These are phyloP conservation scores for Philaethria dido DNA, from an alignment of 2,888 invertebrate genomes.

Conservation along the genomic window DNA sequence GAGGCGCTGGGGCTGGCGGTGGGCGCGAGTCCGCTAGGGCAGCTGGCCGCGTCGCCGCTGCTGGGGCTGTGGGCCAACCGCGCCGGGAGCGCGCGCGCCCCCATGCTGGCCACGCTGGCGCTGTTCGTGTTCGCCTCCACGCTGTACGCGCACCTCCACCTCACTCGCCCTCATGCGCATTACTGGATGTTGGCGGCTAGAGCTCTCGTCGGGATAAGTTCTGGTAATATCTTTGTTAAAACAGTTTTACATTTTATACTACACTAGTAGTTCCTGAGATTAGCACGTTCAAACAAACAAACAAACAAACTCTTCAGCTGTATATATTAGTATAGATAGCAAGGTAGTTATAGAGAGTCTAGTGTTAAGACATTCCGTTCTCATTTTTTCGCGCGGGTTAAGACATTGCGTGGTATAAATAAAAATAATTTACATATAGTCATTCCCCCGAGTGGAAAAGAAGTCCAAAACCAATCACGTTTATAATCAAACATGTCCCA, in stretches of 20 bases:
- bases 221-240: slow-evolving; percentile 82
- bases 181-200: slow-evolving; percentile 90
- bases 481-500: too few species aligned
- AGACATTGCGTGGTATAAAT: too few species aligned
- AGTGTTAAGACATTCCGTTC: too few species aligned
- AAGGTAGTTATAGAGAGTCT: too few species aligned
- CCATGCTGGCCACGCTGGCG: slow-evolving; percentile 87
- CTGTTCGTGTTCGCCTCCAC: slow-evolving; percentile 89
- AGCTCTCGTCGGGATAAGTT: slow-evolving; percentile 92
- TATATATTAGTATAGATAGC: too few species aligned
- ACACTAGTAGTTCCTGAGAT: too few species aligned
- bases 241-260: neutral
- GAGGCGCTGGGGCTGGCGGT: slow-evolving; percentile 93
- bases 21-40: slow-evolving; percentile 93
- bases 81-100: slow-evolving; percentile 87
- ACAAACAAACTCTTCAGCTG: too few species aligned
- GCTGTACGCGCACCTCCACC: slow-evolving; percentile 89
- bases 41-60: slow-evolving; percentile 93
- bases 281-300: too few species aligned
- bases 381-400: too few species aligned
- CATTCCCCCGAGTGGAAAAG: too few species aligned
- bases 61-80: slow-evolving; percentile 94
- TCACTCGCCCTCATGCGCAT: slow-evolving; percentile 86
- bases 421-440: too few species aligned
- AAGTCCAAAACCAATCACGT: too few species aligned